These are phyloP conservation scores for Andrena marginata DNA, from an alignment of 2,888 invertebrate genomes.

Conservation along the genomic window DNA sequence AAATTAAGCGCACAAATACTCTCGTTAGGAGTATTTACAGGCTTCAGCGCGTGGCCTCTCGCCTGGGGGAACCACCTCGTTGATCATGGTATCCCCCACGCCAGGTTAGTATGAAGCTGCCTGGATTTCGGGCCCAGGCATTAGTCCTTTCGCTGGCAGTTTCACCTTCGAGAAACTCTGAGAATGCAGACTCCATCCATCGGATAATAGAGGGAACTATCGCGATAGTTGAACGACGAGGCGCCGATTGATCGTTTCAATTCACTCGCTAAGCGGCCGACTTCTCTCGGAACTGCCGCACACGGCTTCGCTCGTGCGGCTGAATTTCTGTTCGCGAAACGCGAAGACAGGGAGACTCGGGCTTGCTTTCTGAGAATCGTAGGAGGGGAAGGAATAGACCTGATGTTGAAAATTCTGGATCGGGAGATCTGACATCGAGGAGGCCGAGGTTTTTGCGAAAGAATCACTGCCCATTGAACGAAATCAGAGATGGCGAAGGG, in stretches of 20 bases:
- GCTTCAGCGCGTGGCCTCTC: conserved; percentile 65
- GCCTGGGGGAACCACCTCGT: conserved; percentile 75
- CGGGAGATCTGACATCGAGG: too few relatives aligned
- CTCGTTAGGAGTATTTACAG: conserved; percentile 71
- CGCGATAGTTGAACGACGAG: conserved; percentile 49
- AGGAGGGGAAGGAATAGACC: too few relatives aligned
- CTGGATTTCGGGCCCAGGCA: neutral
- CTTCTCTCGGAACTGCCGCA: neutral
- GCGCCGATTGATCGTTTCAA: neutral
- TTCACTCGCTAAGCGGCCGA: conserved; percentile 5
- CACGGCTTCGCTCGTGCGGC: neutral
- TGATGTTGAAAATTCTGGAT: too few relatives aligned
- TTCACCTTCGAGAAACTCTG: conserved; percentile 47
- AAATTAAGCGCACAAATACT: conserved; percentile 73
- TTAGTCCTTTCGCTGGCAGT: conserved; percentile 13
- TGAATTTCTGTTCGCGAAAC: neutral
- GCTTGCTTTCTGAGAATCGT: neutral
- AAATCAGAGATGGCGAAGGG: neutral
- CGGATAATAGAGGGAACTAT: conserved; percentile 32
- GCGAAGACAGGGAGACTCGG: neutral
- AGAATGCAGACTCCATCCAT: conserved; percentile 46
- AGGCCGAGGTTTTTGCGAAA: too few relatives aligned
- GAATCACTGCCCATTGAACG: too few relatives aligned
- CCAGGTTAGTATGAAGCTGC: conserved; percentile 72
- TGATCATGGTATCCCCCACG: conserved; percentile 76